phyloP scores from a whole-genome alignment of 2,888 invertebrate species.

The Nematopogon swammerdamellus region DNA sequence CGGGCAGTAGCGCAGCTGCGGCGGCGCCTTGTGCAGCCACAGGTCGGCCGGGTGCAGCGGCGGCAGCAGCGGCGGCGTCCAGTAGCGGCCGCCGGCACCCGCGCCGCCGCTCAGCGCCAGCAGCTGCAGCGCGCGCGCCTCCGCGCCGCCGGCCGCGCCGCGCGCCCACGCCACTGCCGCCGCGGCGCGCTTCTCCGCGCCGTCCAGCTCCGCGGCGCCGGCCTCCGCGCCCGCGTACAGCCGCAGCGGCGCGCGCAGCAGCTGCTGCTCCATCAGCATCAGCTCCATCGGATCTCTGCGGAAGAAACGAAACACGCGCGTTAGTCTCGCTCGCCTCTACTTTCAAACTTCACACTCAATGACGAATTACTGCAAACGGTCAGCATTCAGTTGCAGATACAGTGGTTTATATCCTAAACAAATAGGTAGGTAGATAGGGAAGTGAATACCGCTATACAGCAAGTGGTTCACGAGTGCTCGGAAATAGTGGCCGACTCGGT shows the following conservation, averaged over 20 bases:
- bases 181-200: conserved; percentile 53
- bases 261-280: conserved; percentile 75
- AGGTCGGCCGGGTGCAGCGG: conserved; percentile 86
- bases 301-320: conserved; percentile 15
- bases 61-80: conserved; percentile 77
- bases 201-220: conserved; percentile 50
- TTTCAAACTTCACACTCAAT: too few relatives aligned
- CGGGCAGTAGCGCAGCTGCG: conserved; percentile 58
- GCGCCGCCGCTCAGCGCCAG: conserved; percentile 64
- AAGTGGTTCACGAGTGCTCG: not conserved
- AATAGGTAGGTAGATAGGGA: too few relatives aligned
- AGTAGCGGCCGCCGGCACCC: conserved; percentile 73
- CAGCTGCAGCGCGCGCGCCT: conserved; percentile 42
- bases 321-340: too few relatives aligned
- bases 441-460: too few relatives aligned
- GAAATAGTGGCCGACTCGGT: not conserved
- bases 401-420: too few relatives aligned
- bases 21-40: conserved; percentile 84
- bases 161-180: conserved; percentile 55
- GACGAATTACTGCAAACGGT: too few relatives aligned
- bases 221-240: conserved; percentile 63
- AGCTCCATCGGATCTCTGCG: conserved; percentile 77
- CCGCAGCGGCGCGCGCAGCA: conserved; percentile 63
- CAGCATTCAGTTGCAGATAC: too few relatives aligned
- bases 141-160: conserved; percentile 51